phyloP scores from a whole-genome alignment of 2,888 invertebrate genomes.

The Bimastos eiseni region DNA sequence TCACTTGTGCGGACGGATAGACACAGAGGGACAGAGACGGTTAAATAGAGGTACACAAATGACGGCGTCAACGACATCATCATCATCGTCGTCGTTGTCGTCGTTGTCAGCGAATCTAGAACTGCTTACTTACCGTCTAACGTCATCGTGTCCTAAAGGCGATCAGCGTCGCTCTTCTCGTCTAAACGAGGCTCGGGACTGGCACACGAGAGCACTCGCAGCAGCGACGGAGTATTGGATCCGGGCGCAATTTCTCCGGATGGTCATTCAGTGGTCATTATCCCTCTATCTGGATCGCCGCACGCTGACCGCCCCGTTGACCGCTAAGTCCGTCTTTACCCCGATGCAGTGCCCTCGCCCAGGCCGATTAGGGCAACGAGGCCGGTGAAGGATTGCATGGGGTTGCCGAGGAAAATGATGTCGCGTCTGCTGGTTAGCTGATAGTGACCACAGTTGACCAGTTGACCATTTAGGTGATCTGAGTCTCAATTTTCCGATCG shows the following conservation, averaged over 20 bases:
- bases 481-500: not conserved
- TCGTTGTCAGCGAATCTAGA: not conserved
- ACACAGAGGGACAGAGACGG: no score
- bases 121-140: no score
- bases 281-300: slow-evolving; percentile 1
- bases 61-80: not conserved
- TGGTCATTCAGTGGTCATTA: not conserved
- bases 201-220: no score
- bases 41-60: no score
- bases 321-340: not conserved
- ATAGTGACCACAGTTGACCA: not conserved
- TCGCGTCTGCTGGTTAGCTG: not conserved
- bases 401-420: not conserved
- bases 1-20: no score
- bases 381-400: not conserved
- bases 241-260: not conserved
- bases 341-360: not conserved
- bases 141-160: no score
- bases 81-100: not conserved
- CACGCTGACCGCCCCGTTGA: not conserved
- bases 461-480: not conserved
- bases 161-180: no score
- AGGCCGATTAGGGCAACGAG: not conserved
- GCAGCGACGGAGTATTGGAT: not conserved
- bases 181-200: no score